phyloP scores from a whole-genome alignment of 37 sponge, comb jelly and placozoan species.

The Oopsacas minuta region DNA sequence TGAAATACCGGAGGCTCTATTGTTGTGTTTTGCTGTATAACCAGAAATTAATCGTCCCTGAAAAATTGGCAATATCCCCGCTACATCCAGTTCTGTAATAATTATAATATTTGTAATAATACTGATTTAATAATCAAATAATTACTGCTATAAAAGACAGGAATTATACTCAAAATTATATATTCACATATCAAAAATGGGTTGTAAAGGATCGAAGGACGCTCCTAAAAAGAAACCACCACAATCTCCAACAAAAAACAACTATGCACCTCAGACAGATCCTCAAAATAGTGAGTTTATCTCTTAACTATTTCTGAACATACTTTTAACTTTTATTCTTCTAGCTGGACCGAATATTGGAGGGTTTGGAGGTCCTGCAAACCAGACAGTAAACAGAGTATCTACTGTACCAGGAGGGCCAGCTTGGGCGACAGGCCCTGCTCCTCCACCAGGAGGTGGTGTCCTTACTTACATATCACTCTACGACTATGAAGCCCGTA shows the following conservation, averaged over 20 bases:
- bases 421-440: background rate
- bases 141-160: too few relatives aligned
- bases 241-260: background rate
- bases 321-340: too few relatives aligned
- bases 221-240: background rate
- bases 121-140: too few relatives aligned
- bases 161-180: background rate
- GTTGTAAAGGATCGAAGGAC: background rate
- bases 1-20: too few relatives aligned
- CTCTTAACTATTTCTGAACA: background rate
- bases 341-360: background rate
- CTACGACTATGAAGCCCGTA: slow-evolving; percentile 90
- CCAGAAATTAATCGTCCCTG: too few relatives aligned
- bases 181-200: background rate
- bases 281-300: too few relatives aligned
- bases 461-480: slow-evolving; percentile 49
- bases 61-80: too few relatives aligned
- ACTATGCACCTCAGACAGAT: background rate
- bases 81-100: too few relatives aligned
- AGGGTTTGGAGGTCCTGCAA: background rate
- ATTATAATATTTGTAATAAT: too few relatives aligned
- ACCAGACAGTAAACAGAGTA: background rate
- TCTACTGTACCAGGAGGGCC: background rate
- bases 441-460: slow-evolving; percentile 19
- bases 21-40: too few relatives aligned